A percentile compares a stretch with the other conserved stretches of the same genome.
These are phyloP conservation scores for Brachirus orientalis DNA, from an alignment of 2,113 vertebrate species.

Conservation along the genomic window DNA sequence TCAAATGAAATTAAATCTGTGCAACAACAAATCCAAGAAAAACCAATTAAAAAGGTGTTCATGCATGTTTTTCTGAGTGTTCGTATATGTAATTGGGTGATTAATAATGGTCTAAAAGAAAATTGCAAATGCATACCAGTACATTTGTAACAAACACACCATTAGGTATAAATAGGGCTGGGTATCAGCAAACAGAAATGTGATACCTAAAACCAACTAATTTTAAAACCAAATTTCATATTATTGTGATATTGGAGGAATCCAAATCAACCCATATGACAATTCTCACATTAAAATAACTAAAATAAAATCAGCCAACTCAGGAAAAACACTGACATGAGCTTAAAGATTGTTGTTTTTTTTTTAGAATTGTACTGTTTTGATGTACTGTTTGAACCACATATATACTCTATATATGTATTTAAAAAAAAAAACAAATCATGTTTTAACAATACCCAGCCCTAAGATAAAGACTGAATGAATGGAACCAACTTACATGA, in stretches of 20 bases:
- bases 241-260: background rate
- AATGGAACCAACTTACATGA: slow-evolving; percentile 97
- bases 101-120: slow-evolving; percentile 31
- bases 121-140: slow-evolving; percentile 22
- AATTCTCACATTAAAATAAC: background rate
- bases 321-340: too few species aligned
- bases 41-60: background rate
- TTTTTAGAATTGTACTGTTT: background rate
- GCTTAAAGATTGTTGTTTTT: too few species aligned
- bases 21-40: slow-evolving; percentile 18
- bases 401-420: background rate
- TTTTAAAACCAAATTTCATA: background rate
- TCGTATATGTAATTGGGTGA: slow-evolving; percentile 28
- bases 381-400: background rate
- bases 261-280: background rate
- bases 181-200: slow-evolving; percentile 40
- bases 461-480: slow-evolving; percentile 70
- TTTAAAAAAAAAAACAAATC: slow-evolving; percentile 1
- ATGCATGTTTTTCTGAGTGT: slow-evolving; percentile 52
- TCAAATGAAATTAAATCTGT: slow-evolving; percentile 31
- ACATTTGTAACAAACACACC: slow-evolving; percentile 48
- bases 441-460: slow-evolving; percentile 54
- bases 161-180: slow-evolving; percentile 45
- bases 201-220: background rate
- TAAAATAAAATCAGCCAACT: background rate